These are phyloP conservation scores for Python bivittatus DNA, from an alignment of 2,113 vertebrate genomes.

Conservation along the genomic window DNA sequence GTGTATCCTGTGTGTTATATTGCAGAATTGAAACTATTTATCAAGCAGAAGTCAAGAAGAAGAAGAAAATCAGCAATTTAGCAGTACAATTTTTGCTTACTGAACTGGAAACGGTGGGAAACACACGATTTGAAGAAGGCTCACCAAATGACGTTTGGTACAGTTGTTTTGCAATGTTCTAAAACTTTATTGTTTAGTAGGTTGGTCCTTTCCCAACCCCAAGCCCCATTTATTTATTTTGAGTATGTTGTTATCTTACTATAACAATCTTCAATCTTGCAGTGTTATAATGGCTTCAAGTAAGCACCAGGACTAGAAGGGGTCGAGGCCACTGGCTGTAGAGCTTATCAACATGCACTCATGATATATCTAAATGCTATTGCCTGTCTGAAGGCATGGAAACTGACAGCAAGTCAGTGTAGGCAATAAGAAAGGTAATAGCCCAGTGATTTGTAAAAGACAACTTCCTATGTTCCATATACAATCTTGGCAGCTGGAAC, in stretches of 20 bases:
- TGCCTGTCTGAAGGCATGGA: background rate
- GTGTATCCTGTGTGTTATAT: conserved; percentile 22
- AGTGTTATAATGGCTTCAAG: background rate
- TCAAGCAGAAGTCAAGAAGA: conserved; percentile 66
- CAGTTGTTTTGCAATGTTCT: conserved; percentile 35
- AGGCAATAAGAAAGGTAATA: background rate
- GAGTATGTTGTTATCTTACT: background rate
- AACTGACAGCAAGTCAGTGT: background rate
- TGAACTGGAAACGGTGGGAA: conserved; percentile 84
- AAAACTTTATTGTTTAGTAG: background rate
- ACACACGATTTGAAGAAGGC: conserved; percentile 84
- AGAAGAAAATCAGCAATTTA: conserved; percentile 68
- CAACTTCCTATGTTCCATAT: background rate
- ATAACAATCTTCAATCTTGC: background rate
- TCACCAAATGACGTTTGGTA: conserved; percentile 78
- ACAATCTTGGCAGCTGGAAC: background rate
- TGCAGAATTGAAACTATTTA: conserved; percentile 75
- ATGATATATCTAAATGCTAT: background rate
- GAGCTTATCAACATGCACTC: background rate
- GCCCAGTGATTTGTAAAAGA: background rate
- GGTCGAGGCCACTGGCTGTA: background rate
- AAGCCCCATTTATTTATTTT: background rate
- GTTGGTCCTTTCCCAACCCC: too few species aligned
- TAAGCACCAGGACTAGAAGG: background rate
- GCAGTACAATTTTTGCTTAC: conserved; percentile 76